These are phyloP conservation scores for Manis pentadactyla DNA, from an alignment of 2,797 vertebrate species.

Conservation along the genomic window DNA sequence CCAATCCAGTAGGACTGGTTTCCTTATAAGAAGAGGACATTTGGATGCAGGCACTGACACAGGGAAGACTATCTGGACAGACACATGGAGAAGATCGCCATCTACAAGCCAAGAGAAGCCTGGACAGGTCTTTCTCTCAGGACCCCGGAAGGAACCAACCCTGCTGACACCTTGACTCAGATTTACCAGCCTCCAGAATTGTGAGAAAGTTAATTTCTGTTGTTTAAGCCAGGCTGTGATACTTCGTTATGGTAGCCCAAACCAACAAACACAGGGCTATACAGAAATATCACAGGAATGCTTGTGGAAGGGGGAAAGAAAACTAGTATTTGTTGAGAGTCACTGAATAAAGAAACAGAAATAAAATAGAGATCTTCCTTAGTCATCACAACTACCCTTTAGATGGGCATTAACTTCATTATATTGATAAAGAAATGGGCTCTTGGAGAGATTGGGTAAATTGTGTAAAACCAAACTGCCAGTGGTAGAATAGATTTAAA, in stretches of 20 bases:
- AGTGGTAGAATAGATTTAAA: background rate
- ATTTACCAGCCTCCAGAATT: background rate
- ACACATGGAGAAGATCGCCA: background rate
- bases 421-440: background rate
- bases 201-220: background rate
- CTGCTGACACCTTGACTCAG: background rate
- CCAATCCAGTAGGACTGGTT: background rate
- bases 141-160: background rate
- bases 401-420: background rate
- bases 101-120: background rate
- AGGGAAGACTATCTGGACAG: background rate
- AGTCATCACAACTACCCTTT: background rate
- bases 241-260: background rate
- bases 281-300: background rate
- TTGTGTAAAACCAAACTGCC: background rate
- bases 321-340: background rate
- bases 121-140: background rate
- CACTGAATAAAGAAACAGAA: background rate
- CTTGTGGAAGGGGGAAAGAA: background rate
- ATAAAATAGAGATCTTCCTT: background rate
- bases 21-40: background rate
- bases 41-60: fast-evolving
- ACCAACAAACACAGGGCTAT: background rate
- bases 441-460: background rate
- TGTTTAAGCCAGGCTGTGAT: background rate